These are phyloP conservation scores for Drosophila cardini DNA, from an alignment of 1,140 invertebrate species.

Conservation along the genomic window DNA sequence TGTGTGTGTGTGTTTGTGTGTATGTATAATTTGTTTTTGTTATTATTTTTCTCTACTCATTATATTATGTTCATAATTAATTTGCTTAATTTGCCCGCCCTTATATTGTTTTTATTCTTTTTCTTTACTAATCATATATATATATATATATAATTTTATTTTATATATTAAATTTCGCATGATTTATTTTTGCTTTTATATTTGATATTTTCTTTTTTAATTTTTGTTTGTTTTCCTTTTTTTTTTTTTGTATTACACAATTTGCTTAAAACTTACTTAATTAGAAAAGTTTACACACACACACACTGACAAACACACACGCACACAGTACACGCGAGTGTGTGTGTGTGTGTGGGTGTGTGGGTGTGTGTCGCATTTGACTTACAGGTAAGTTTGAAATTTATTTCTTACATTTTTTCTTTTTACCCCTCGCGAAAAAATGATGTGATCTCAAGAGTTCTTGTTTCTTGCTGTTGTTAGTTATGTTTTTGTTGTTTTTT, in stretches of 20 bases:
- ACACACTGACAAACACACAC: conserved; percentile 39
- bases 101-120: conserved; percentile 71
- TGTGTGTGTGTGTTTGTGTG: conserved; percentile 49
- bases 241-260: conserved; percentile 52
- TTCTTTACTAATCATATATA: conserved; percentile 76
- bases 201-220: conserved; percentile 65
- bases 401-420: conserved; percentile 33
- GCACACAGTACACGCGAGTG: too few relatives aligned
- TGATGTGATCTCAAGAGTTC: conserved; percentile 62
- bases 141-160: conserved; percentile 70
- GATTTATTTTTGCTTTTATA: conserved; percentile 69
- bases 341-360: conserved; percentile 24
- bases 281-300: conserved; percentile 73
- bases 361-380: conserved; percentile 61
- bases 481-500: conserved; percentile 16
- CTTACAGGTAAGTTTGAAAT: conserved; percentile 75
- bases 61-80: conserved; percentile 79
- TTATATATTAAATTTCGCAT: conserved; percentile 74
- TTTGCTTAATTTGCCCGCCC: conserved; percentile 80
- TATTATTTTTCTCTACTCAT: conserved; percentile 70
- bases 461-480: conserved; percentile 48
- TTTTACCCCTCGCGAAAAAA: conserved; percentile 70
- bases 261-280: conserved; percentile 79
- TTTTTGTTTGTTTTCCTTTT: conserved; percentile 36
- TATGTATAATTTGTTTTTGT: conserved; percentile 46